Evolutionary conservation across 53 echinoderm and acorn worm genomes (phyloP).

Genomic region (Arbacia lixula): DNA sequence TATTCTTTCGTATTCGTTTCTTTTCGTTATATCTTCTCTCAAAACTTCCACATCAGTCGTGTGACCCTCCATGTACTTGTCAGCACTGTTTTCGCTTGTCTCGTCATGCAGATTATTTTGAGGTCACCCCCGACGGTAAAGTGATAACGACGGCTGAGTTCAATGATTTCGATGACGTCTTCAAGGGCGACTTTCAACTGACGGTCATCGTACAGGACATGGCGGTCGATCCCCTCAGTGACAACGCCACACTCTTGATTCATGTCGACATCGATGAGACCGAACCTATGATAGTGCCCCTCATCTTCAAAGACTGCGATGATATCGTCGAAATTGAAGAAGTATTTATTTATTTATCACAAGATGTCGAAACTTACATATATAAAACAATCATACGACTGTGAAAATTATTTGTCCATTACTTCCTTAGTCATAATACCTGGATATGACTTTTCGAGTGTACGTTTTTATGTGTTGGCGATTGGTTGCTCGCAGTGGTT

Average conservation of each 20-base stretch:
- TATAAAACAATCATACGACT: too few species aligned
- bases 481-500: too few species aligned
- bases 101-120: constrained; percentile 47
- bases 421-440: too few species aligned
- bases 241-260: constrained; percentile 50
- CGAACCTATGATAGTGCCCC: constrained; percentile 21
- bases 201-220: constrained; percentile 54
- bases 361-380: too few species aligned
- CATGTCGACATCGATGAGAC: constrained; percentile 23
- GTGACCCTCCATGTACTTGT: too few species aligned
- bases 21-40: background rate
- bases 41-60: too few species aligned
- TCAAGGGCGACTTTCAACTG: constrained; percentile 22
- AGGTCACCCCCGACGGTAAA: constrained; percentile 29
- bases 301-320: constrained; percentile 10
- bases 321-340: background rate
- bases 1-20: background rate
- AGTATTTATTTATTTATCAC: too few species aligned
- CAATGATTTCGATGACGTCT: background rate
- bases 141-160: constrained; percentile 3
- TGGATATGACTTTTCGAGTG: too few species aligned
- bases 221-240: constrained; percentile 44
- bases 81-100: too few species aligned
- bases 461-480: too few species aligned
- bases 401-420: too few species aligned